Base-by-base conservation (phyloP, 2,888 invertebrate species). In the Mythimna loreyi region DNA sequence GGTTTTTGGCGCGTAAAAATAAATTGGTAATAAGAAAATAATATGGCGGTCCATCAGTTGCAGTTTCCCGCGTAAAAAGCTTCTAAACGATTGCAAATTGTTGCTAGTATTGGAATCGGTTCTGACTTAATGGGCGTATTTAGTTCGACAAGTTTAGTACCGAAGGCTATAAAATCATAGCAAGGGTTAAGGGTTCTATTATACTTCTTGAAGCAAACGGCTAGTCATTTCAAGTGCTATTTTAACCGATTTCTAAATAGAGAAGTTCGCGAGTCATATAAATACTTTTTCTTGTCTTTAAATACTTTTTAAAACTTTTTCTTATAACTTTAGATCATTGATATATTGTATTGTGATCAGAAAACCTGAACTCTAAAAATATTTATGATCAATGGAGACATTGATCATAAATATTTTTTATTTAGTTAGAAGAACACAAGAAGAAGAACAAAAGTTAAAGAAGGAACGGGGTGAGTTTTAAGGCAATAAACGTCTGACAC, bases 31-130 rank as follows among this genome's bases (percentile, higher is more conserved):
- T 75, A 72, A 66, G 67, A 74, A 81, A 77, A 82, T 84, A 82
- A 80, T 78, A 81, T 75, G 80, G 74, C 73, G 70, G 70, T 47
- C 74, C 67, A 81, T 82, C 82, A 83, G 82, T 75, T 85, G 78
- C 82, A 78, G 83, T 86, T 84, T 78, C 61, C 73, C 78, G 82
- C 73, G 83, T 85, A 85, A 87, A 87, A 84, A 85, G 83, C 76
- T 78, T 78, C 85, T 87, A 88, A 87, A 86, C 86, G 86, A 87
- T 87, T 82, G 86, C 85, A 87, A 87, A 87, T 87, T 86, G 80
- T 79, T 75, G 70, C 62, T 69, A 78, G 68, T 71, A 81, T 81
- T 77, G 67, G 61, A 75, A 72, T 81, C 64, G 60, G 58, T 69
- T 69, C 61, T 50, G 53, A 77, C 53, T 55, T 59, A 71, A 71